Base-by-base conservation (phyloP, 2,113 vertebrate genomes). In the Thamnophis sirtalis region DNA sequence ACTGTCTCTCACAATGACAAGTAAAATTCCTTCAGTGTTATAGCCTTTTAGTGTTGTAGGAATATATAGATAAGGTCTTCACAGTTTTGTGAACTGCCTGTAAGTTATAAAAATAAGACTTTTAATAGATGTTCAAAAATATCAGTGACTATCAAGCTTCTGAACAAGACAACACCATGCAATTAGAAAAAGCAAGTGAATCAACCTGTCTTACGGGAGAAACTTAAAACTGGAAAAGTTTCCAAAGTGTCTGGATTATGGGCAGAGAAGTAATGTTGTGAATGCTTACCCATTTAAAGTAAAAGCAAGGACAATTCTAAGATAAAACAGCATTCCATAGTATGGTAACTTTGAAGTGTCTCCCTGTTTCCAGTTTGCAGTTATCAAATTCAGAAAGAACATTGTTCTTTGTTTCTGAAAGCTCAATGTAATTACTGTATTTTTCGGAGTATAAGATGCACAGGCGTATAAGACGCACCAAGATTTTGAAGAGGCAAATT, bases 11-110 rank as follows among this genome's bases (percentile, higher is more conserved):
- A 50, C 87, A 80, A 89, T 55, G 80, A 92, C n/a, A 63, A 90
- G 0, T 91, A 92, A 92, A 90, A 93, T 89, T 26, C 22, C 88
- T 93, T 73, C 89, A 89, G 89, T 92, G 95, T 95, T 94, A 60
- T 54, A 93, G 63, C 19, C 58, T 0, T 84, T 89, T 89, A 94
- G 90, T 0, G 0, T 60, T 63, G 33, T 87, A 22, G 90, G 95
- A 95, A 92, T 3, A 22, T 54, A 49, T 87, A 56, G 55, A 63
- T 0, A 0, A 91, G 22, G 86, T 60, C 56, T 89, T 21, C 0
- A 0, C 84, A 92, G 11, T 1, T 49, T 93, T 0, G 0, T 68
- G 92, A 93, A 93, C 60, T 54, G 92, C 84, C 4, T 6, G 73
- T 93, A 0, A 0, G 91, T 95, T 9, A 84, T 89, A 90, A 33